Evolutionary conservation across 2,113 vertebrate genomes (phyloP), one percentile per base, ranked within the genome.

Genomic region (Hepsetus odoe): DNA sequence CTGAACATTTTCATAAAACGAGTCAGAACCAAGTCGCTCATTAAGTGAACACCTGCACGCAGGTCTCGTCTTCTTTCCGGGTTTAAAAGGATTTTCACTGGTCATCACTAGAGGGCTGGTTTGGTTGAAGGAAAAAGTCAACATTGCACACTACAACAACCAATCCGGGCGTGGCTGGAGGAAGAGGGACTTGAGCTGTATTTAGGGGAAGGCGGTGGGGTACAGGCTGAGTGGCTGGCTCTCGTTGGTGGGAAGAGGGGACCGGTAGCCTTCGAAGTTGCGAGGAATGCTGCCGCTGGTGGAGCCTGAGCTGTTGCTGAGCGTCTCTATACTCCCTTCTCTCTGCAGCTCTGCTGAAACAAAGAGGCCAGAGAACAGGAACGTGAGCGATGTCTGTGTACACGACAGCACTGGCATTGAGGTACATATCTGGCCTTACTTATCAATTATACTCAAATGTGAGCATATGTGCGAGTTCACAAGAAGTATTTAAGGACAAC

Each of bases 251-350:
- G 97, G 97, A 32, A 99, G 95, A 0, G 97, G 96, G 0, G 96
- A 98, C 2, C 97, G 91, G 91, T 98, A 99, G 67, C 97, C 96
- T 7, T 99, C 98, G 0, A 97, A 99, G 90, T 95, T 97, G 80
- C 96, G 94, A 0, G 97, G 97, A 91, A 99, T 98, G 87, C 96
- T 98, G 89, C 97, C 97, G 7, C 96, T 99, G 88, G 98, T 98
- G 85, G 98, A 99, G 0, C 96, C 98, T 0, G 98, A 99, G 90
- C 97, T 99, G 94, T 99, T 99, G 87, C 98, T 99, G 83, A 99
- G 95, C 1, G 98, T 99, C 93, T 99, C 98, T 79, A 99, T 99
- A 93, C 98, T 99, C 90, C 98, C 98, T 90, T 99, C 98, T 89
- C 96, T 94, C 93, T 98, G 98, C 80, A 99, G 95, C 90, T 98